phyloP scores from a whole-genome alignment of 2,797 vertebrate species.

The Poecilia gillii region DNA sequence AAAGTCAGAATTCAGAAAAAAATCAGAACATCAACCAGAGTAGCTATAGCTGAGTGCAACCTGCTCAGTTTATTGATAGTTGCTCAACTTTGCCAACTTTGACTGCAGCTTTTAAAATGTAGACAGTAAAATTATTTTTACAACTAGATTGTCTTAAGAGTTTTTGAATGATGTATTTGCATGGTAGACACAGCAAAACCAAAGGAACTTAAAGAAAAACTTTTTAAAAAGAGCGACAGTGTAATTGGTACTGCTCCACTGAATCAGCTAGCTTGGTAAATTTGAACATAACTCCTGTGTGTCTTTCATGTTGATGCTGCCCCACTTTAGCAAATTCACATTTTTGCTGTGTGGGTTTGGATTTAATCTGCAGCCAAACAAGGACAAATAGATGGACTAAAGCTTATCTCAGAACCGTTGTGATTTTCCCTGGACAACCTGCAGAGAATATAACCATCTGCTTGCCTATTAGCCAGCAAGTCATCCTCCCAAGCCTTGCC shows the following conservation, averaged over 20 bases:
- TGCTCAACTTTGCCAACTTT: not conserved
- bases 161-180: not conserved
- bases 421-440: constrained; percentile 6
- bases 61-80: not conserved
- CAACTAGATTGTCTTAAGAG: not conserved
- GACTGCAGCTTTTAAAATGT: not conserved
- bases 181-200: not conserved
- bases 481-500: constrained; percentile 15
- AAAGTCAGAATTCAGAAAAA: too few relatives aligned
- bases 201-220: not conserved
- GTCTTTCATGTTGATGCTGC: not conserved
- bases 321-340: not conserved
- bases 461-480: constrained; percentile 10
- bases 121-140: not conserved
- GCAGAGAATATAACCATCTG: constrained; percentile 12
- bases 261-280: not conserved
- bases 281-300: not conserved
- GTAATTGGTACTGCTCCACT: not conserved
- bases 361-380: constrained; percentile 5
- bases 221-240: not conserved
- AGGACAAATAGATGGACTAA: constrained; percentile 11
- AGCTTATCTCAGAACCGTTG: not conserved
- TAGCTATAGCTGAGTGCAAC: not conserved
- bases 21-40: too few relatives aligned
- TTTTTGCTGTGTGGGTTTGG: not conserved